Percentiles rank a stretch among this genome's conserved stretches.
phyloP scores from a whole-genome alignment of 2,888 invertebrate genomes.

The Trichogramma dendrolimi region DNA sequence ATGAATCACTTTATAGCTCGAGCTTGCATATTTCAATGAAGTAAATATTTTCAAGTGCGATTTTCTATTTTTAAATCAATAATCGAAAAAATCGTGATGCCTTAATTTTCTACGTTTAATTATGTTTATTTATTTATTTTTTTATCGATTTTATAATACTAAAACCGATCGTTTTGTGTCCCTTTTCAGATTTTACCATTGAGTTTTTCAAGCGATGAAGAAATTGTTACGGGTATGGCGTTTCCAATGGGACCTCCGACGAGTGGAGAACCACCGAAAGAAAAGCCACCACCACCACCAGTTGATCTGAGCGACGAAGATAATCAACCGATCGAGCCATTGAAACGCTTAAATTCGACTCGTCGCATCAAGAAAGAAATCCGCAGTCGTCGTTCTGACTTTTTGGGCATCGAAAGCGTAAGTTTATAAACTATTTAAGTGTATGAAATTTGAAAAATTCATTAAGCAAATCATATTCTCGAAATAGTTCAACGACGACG shows the following conservation, averaged over 20 bases:
- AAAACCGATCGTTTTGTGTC: not conserved
- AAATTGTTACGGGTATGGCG: conserved; percentile 42
- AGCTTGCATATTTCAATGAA: too few relatives aligned
- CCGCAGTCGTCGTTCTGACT: conserved; percentile 77
- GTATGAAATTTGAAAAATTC: not conserved
- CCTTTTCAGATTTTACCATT: conserved; percentile 44
- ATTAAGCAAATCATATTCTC: not conserved
- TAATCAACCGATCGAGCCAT: conserved; percentile 53
- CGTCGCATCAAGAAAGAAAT: conserved; percentile 83
- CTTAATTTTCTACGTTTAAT: not conserved
- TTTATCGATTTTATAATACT: conserved; percentile 1
- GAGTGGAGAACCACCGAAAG: conserved; percentile 74
- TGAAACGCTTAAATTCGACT: conserved; percentile 75
- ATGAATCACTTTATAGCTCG: too few relatives aligned
- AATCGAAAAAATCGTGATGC: too few relatives aligned
- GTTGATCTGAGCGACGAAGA: conserved; percentile 55
- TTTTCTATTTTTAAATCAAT: too few relatives aligned
- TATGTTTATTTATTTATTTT: not conserved
- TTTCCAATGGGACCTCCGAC: conserved; percentile 61
- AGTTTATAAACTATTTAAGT: conserved; percentile 22
- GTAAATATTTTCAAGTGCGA: too few relatives aligned
- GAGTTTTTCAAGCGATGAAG: conserved; percentile 47
- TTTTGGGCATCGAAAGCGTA: conserved; percentile 75
- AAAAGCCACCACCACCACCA: conserved; percentile 81
- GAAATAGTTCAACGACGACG: conserved; percentile 61